Percentiles rank a stretch among this genome's conserved stretches.
These are phyloP conservation scores for Linurgus olivaceus DNA, from an alignment of 2,797 vertebrate genomes.

Conservation along the genomic window DNA sequence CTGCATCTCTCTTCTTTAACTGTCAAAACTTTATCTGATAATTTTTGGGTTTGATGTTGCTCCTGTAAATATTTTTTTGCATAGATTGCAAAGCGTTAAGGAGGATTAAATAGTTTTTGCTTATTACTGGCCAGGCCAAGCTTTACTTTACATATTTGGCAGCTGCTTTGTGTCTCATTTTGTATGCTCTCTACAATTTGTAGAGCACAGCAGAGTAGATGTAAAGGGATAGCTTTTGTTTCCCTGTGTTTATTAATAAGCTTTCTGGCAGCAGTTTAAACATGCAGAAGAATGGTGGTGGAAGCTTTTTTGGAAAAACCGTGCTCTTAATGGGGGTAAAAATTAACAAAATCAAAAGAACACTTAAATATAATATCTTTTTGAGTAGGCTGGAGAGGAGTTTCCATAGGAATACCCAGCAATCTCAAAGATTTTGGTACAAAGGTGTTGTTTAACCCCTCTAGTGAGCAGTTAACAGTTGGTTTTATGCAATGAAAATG, in stretches of 20 bases:
- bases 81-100: background rate
- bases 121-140: background rate
- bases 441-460: background rate
- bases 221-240: background rate
- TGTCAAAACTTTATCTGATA: background rate
- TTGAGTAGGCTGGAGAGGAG: background rate
- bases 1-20: background rate
- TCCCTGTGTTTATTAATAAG: too few relatives aligned
- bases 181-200: background rate
- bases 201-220: background rate
- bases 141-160: background rate
- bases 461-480: background rate
- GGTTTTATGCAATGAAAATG: background rate
- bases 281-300: background rate
- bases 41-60: background rate
- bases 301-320: accelerated
- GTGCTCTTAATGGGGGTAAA: background rate
- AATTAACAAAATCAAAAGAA: background rate
- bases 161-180: conserved; percentile 11
- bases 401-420: background rate
- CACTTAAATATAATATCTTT: background rate
- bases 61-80: background rate
- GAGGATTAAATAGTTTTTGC: background rate
- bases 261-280: background rate
- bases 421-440: background rate